A percentile compares a stretch with the other conserved stretches of the same genome.
Evolutionary conservation across 1,140 invertebrate genomes (phyloP).

Genomic region (Eurosta solidaginis): DNA sequence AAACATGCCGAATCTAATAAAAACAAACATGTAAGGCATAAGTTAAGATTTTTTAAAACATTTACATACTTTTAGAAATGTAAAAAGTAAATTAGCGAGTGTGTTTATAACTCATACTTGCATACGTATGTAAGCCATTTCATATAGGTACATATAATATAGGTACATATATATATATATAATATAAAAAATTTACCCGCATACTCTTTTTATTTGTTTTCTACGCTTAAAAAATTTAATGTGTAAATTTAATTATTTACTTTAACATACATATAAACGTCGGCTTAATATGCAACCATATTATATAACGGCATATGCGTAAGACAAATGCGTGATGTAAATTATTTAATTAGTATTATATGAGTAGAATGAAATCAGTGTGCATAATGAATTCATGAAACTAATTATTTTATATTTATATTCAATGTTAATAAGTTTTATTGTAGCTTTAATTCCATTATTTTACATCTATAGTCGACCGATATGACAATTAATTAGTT

Average conservation of each 20-base stretch:
- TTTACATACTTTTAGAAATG: not conserved
- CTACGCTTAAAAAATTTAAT: not conserved
- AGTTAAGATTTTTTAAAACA: not conserved
- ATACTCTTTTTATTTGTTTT: not conserved
- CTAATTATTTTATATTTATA: constrained; percentile 25
- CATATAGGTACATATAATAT: not conserved
- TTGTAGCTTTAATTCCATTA: constrained; percentile 4
- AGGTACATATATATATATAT: too few relatives aligned
- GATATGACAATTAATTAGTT: not conserved
- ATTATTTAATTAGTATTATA: not conserved
- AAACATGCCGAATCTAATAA: not conserved
- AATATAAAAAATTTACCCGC: too few relatives aligned
- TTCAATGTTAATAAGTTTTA: constrained; percentile 1
- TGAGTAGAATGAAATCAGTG: not conserved
- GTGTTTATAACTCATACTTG: not conserved
- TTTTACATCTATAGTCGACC: not conserved
- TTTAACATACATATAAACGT: not conserved
- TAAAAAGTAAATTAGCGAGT: constrained; percentile 15
- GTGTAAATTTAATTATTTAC: not conserved
- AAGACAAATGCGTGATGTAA: constrained; percentile 16
- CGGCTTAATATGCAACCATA: too few relatives aligned
- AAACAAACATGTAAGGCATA: not conserved
- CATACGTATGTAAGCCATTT: not conserved
- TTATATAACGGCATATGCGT: constrained; percentile 1
- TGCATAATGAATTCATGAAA: constrained; percentile 3